These are phyloP conservation scores for Nibea coibor DNA, from an alignment of 2,113 vertebrate species.

Conservation along the genomic window DNA sequence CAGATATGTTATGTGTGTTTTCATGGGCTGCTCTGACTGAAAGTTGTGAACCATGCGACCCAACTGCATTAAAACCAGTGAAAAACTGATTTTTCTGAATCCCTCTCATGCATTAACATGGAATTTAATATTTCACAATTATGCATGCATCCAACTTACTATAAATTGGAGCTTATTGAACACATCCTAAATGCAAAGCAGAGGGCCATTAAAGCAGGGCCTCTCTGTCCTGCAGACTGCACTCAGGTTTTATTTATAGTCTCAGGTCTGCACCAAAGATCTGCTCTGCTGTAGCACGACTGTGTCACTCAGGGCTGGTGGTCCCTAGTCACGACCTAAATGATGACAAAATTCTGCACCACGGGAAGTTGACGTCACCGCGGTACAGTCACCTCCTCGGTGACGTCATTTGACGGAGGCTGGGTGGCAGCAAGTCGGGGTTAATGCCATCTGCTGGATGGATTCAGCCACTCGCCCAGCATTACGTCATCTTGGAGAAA, in stretches of 20 bases:
- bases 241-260: constrained; percentile 28
- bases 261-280: constrained; percentile 32
- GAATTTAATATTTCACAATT: background rate
- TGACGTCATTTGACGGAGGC: constrained; percentile 68
- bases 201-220: background rate
- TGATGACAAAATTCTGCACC: constrained; percentile 80
- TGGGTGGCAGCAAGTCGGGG: constrained; percentile 12
- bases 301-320: constrained; percentile 43
- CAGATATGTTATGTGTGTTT: background rate
- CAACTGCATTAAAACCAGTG: background rate
- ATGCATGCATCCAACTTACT: background rate
- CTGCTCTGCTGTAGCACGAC: constrained; percentile 38
- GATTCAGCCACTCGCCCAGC: constrained; percentile 35
- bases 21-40: background rate
- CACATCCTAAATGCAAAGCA: background rate
- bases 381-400: constrained; percentile 55
- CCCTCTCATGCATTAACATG: background rate
- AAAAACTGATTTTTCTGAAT: background rate
- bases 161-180: background rate
- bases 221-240: background rate
- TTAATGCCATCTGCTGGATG: constrained; percentile 73
- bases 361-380: constrained; percentile 74
- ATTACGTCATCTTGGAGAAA: constrained; percentile 69
- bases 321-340: constrained; percentile 75
- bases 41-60: background rate